These are phyloP conservation scores for Temnothorax unifasciatus DNA, from an alignment of 2,888 invertebrate genomes.

Conservation along the genomic window DNA sequence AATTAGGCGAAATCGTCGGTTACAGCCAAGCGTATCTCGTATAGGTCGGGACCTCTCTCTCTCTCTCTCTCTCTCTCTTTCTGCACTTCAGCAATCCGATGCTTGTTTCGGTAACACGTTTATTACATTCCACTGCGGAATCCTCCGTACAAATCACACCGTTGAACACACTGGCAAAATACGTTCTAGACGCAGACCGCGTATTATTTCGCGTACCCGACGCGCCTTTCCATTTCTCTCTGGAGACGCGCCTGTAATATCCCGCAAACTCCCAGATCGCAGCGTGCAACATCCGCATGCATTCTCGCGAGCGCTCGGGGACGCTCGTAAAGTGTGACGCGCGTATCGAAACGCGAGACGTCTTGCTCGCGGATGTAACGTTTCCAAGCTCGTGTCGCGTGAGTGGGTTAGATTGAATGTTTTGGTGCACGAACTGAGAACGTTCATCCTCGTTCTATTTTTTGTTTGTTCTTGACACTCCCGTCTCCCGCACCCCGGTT, in stretches of 20 bases:
- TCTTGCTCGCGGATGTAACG: conserved; percentile 34
- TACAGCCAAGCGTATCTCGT: not conserved
- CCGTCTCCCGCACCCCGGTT: not conserved
- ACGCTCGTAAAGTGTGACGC: conserved; percentile 44
- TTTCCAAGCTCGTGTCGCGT: not conserved
- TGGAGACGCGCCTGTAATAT: conserved; percentile 37
- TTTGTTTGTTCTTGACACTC: too few relatives aligned
- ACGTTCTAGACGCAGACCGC: conserved; percentile 15
- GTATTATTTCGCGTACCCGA: conserved; percentile 34
- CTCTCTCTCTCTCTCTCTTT: not conserved
- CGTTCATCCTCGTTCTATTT: not conserved
- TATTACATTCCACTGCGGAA: not conserved
- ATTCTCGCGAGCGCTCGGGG: conserved; percentile 6
- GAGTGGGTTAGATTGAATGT: conserved; percentile 37
- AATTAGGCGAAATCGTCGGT: conserved; percentile 23
- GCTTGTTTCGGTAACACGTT: conserved; percentile 34
- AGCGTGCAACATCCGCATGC: conserved; percentile 34
- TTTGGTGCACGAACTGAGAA: conserved; percentile 9
- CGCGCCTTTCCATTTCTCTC: conserved; percentile 42
- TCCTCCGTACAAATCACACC: conserved; percentile 19
- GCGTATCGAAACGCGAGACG: conserved; percentile 45
- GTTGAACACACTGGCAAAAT: not conserved
- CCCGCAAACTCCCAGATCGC: conserved; percentile 22
- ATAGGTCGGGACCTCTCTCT: not conserved
- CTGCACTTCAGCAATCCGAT: not conserved